Base-by-base conservation (phyloP, 2,113 vertebrate species). In the Butorides virescens region DNA sequence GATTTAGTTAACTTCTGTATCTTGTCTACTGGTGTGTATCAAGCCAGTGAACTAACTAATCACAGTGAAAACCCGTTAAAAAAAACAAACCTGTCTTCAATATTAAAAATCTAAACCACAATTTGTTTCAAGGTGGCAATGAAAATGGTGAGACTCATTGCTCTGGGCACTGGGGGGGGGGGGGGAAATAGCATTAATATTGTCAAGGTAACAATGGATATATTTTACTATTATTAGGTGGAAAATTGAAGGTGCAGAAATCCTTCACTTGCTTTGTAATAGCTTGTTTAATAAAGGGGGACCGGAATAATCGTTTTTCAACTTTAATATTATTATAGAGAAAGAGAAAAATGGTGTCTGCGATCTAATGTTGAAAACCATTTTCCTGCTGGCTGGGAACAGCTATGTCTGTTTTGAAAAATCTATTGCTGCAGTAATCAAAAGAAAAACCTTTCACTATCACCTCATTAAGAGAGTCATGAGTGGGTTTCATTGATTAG, bases 401-500 rank as follows among this genome's bases (percentile, higher is more conserved):
- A 75, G 62, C 82, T 96, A 80, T 71, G 73, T 91, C 93, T 95
- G 66, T 86, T 95, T 96, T 97, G 93, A 97, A 89, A 97, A 96
- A 93, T 86, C 91, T 91, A 77, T 92, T 79, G 84, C 93, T 87
- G 63, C 47, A 78, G 82, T 95, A 94, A 96, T 97, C 93, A 97
- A 96, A 95, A 86, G 81, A 75, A 93, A 96, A 95, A 74, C 78
- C 87, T 94, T 97, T 95, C 52, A 30, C 82, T 86, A 82, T 96
- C 95, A 95, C 97, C 96, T 97, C 86, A 86, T 95, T 96, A 97
- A 96, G 90, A 95, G 86, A 96, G 78, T 97, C 91, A 91, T 66
- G 92, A 97, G 91, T 68, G 75, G 84, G 94, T 97, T 85, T 67
- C 96, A 98, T 98, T 91, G 98, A 98, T 98, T 97, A 95, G 86